A percentile compares a stretch with the other conserved stretches of the same genome.
phyloP scores from a whole-genome alignment of 2,113 vertebrate genomes.

The Gambusia holbrooki region DNA sequence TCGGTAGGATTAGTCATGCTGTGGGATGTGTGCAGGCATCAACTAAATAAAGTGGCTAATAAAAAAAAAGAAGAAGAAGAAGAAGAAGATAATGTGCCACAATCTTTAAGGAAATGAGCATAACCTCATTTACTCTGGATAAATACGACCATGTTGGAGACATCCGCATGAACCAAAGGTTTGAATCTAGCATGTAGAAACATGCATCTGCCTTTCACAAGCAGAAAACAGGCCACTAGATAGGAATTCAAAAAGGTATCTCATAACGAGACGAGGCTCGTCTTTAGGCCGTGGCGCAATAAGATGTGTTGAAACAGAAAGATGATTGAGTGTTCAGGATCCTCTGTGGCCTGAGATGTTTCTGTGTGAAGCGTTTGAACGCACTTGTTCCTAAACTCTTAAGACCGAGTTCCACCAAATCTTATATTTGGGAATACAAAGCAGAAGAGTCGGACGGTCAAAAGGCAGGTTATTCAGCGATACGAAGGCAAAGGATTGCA shows the following conservation, averaged over 20 bases:
- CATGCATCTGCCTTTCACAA: rapidly evolving
- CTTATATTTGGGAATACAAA: constrained; percentile 2
- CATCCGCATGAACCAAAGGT: background rate
- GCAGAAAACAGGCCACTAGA: constrained; percentile 4
- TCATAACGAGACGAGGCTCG: constrained; percentile 46
- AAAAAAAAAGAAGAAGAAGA: background rate
- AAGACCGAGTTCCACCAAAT: constrained; percentile 12
- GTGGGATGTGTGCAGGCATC: background rate
- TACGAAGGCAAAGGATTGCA: background rate
- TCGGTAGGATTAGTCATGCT: constrained; percentile 10
- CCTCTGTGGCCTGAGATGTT: constrained; percentile 20
- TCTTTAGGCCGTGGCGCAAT: constrained; percentile 28
- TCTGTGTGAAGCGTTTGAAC: background rate
- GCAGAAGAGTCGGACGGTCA: background rate
- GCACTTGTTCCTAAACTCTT: constrained; percentile 11
- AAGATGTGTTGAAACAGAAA: constrained; percentile 15
- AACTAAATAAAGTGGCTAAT: background rate
- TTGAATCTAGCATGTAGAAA: constrained; percentile 2
- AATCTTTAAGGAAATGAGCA: background rate
- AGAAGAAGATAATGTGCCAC: background rate
- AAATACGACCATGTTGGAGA: background rate
- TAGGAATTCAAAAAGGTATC: constrained; percentile 24
- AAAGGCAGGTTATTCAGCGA: background rate
- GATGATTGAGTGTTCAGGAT: constrained; percentile 26
- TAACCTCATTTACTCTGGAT: background rate